phyloP scores from a whole-genome alignment of 2,113 vertebrate species.

The Gymnobelideus leadbeateri region DNA sequence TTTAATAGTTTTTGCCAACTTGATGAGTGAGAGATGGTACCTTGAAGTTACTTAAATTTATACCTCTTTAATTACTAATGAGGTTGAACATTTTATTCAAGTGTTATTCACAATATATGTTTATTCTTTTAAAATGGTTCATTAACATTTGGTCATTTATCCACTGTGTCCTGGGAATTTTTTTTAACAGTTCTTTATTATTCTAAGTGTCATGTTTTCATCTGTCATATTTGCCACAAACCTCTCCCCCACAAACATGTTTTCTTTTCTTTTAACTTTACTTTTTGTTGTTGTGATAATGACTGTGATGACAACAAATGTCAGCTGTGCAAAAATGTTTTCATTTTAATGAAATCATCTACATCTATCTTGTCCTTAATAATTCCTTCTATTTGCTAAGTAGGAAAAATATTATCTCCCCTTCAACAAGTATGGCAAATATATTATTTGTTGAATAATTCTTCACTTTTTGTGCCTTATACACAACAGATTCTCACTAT shows the following conservation, averaged over 20 bases:
- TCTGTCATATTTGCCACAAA: not conserved
- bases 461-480: not conserved
- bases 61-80: not conserved
- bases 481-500: slow-evolving; percentile 17
- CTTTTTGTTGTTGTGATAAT: not conserved
- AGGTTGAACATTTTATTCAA: not conserved
- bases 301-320: not conserved
- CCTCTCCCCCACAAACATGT: not conserved
- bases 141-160: not conserved
- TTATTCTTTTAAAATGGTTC: not conserved
- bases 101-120: not conserved
- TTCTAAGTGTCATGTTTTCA: not conserved
- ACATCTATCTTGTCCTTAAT: not conserved
- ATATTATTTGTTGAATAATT: slow-evolving; percentile 34
- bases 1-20: not conserved
- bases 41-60: not conserved
- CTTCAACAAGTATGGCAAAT: slow-evolving; percentile 22
- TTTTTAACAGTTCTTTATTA: not conserved
- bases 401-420: not conserved
- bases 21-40: not conserved
- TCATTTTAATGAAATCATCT: not conserved
- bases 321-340: not conserved
- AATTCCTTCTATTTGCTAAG: not conserved
- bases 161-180: not conserved
- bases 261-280: not conserved